A percentile compares a stretch with the other conserved stretches of the same genome.
Evolutionary conservation across 2,113 vertebrate species (phyloP).

Genomic region (Lota lota): DNA sequence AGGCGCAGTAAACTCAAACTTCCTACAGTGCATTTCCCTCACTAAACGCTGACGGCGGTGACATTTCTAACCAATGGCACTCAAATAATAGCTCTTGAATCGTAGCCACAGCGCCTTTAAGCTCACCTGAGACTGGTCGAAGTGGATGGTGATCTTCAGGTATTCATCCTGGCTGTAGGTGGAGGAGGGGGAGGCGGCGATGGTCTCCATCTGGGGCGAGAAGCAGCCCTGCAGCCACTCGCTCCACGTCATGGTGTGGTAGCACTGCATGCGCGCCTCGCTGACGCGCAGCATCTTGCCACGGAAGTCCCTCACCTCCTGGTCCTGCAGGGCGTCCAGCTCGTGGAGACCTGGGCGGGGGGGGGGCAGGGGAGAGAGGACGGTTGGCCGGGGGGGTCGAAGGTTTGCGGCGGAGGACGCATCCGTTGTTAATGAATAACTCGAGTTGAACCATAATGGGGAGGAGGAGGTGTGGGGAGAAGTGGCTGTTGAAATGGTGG

Average conservation of each 20-base stretch:
- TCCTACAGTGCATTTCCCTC: no score
- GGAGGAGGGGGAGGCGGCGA: constrained; percentile 66
- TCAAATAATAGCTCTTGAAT: no score
- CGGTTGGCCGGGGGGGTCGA: neutral
- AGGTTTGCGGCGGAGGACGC: neutral
- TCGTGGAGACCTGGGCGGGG: constrained; percentile 86
- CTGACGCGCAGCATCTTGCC: constrained; percentile 88
- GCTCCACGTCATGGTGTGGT: constrained; percentile 84
- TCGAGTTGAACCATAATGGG: no score
- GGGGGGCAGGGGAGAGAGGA: neutral
- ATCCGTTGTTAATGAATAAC: no score
- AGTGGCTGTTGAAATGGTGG: no score
- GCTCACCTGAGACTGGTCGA: constrained; percentile 89
- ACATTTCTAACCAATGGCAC: no score
- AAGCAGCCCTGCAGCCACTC: constrained; percentile 92
- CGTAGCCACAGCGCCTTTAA: neutral
- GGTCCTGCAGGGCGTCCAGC: constrained; percentile 88
- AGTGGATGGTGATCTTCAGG: constrained; percentile 91
- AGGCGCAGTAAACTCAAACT: no score
- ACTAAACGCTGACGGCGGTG: no score
- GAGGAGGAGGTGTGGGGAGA: no score
- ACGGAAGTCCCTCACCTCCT: constrained; percentile 95
- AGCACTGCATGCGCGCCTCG: constrained; percentile 85
- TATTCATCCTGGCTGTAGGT: constrained; percentile 66
- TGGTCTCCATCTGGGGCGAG: constrained; percentile 83